Evolutionary conservation across 1,140 invertebrate genomes (phyloP), one percentile per base, ranked within the genome.

Genomic region (Radopholus similis): DNA sequence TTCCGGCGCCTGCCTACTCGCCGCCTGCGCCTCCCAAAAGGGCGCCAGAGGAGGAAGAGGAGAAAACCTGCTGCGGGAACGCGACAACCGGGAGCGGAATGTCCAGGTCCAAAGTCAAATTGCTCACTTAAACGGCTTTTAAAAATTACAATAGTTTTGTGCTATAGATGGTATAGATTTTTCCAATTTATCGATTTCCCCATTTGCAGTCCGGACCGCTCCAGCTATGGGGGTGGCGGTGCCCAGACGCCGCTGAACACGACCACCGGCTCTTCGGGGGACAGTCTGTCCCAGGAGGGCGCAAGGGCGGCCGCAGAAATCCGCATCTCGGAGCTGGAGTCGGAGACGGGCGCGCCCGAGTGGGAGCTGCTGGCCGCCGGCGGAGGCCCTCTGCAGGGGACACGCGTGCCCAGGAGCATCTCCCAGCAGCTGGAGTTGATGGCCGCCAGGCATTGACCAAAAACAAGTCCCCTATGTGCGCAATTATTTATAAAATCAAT

Each of bases 371-470:
- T 8, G 5, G 44, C 44, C 6, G 44, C 3, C 6, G 26, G 13
- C 26, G 44, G 44, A 18, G 38, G 11, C 38, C 26, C 8, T 47
- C 44, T 38, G 28, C 26, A 30, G 30, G 34, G 57, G 26, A 28
- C 37, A 60, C 3, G 58, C n/a, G 58, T 62, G 42, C 58, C 58
- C 15, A 18, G 58, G 32, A 62, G 58, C 30, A 62, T 62, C 32
- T 62, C 58, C 4, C 58, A 62, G 30, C 58, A 62, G 49, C 32
- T 62, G 34, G 58, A 62, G 32, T 21, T 62, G 40, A 62, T 62
- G 58, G 40, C 23, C 49, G 28, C 38, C 44, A 47, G 5, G 26
- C 18, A 47, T 21, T 47, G 18, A 47, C 44, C 44, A 6, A 47
- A 47, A 47, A 21, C 26, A 21, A 21, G 18, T 47, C 44, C 6